Percentiles rank a stretch among this genome's conserved stretches.
Conservation (phyloP, 2,113 vertebrate genomes). For the Sigmodon hispidus region DNA sequence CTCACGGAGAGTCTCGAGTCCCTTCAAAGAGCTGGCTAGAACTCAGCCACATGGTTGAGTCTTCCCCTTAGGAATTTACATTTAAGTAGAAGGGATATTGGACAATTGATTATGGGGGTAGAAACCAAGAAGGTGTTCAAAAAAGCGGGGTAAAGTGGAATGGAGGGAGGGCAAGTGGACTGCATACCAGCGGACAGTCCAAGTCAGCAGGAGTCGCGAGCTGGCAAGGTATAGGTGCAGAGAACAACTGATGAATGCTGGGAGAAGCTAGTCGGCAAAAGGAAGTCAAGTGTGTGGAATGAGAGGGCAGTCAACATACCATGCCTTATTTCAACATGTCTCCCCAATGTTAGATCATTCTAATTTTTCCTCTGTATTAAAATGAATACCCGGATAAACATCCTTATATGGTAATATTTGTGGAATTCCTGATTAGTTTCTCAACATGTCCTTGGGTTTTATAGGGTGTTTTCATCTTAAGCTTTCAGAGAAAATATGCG, state of each 20-base stretch:
- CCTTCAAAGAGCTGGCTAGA: not conserved
- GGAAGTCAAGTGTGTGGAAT: not conserved
- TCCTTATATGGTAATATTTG: not conserved
- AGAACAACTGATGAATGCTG: rapidly evolving
- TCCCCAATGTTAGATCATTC: not conserved
- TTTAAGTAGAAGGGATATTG: not conserved
- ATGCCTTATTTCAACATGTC: not conserved
- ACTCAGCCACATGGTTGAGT: not conserved
- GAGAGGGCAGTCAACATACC: rapidly evolving
- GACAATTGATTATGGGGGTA: not conserved
- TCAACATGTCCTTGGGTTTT: conserved; percentile 11
- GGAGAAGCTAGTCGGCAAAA: not conserved
- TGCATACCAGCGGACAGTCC: too few species aligned
- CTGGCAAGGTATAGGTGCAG: not conserved
- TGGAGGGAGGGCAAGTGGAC: not conserved
- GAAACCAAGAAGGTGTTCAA: conserved; percentile 5
- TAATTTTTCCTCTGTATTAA: not conserved
- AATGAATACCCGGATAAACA: not conserved
- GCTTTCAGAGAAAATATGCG: not conserved
- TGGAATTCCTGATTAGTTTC: not conserved
- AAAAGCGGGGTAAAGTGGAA: not conserved
- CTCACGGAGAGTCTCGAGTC: not conserved
- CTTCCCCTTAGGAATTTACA: not conserved
- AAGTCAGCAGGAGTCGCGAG: not conserved
- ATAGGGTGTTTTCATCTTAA: conserved; percentile 13